A percentile compares a stretch with the other conserved stretches of the same genome.
phyloP scores from a whole-genome alignment of 2,888 invertebrate genomes.

The Thysanoteuthis rhombus region DNA sequence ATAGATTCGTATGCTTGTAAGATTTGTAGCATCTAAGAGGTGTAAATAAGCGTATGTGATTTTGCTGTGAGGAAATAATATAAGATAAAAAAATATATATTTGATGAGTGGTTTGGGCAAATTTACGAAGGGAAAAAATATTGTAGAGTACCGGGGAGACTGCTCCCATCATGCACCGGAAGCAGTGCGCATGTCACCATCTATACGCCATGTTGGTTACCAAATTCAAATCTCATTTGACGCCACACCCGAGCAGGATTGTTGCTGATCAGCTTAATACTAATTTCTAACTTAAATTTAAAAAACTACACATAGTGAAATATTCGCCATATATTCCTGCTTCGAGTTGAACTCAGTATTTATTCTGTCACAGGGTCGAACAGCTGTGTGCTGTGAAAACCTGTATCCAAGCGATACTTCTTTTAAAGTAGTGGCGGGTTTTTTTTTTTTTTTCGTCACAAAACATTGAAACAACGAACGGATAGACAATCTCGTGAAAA shows the following conservation, averaged over 20 bases:
- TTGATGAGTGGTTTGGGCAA: too few species aligned
- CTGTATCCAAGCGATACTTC: slow-evolving; percentile 12
- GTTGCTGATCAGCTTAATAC: background rate
- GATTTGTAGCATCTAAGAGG: too few species aligned
- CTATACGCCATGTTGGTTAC: slow-evolving; percentile 49
- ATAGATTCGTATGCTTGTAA: too few species aligned
- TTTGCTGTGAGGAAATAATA: background rate
- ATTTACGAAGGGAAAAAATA: background rate
- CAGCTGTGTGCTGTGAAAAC: background rate
- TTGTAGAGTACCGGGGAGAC: background rate
- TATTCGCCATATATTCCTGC: background rate
- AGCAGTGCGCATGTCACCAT: slow-evolving; percentile 39
- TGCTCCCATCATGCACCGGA: background rate
- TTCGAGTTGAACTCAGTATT: background rate
- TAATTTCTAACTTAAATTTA: background rate
- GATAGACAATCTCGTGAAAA: background rate
- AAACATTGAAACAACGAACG: background rate
- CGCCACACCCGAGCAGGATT: background rate
- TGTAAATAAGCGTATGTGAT: background rate
- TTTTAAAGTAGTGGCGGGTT: background rate
- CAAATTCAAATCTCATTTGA: slow-evolving; percentile 43
- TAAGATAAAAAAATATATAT: too few species aligned
- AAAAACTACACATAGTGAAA: background rate
- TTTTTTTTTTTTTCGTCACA: background rate
- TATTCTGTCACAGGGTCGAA: background rate